These are phyloP conservation scores for Halichoeres trimaculatus DNA, from an alignment of 2,113 vertebrate species.

Conservation along the genomic window DNA sequence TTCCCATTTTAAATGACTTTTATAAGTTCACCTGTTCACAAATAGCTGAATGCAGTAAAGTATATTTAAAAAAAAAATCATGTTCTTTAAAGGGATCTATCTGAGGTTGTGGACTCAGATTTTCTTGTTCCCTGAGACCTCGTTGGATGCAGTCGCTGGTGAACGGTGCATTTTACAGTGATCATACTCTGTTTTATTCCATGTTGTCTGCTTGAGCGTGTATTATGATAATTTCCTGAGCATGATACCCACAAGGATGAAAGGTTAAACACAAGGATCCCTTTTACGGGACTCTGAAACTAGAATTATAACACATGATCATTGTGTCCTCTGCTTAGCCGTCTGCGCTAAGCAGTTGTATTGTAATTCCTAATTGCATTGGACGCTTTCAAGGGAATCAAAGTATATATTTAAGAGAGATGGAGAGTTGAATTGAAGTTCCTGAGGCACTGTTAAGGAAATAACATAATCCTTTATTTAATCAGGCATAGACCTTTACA, in stretches of 20 bases:
- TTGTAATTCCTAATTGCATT: conserved; percentile 56
- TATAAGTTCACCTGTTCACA: neutral
- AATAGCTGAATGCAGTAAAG: neutral
- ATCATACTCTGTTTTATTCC: conserved; percentile 40
- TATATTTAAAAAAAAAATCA: neutral
- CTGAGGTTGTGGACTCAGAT: conserved; percentile 6
- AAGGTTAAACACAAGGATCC: conserved; percentile 31
- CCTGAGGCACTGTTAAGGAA: conserved; percentile 48
- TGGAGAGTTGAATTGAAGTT: conserved; percentile 40
- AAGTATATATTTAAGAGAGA: conserved; percentile 46
- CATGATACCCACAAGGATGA: conserved; percentile 18
- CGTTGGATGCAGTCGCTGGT: conserved; percentile 9
- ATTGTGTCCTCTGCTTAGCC: conserved; percentile 36
- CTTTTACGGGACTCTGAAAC: conserved; percentile 22
- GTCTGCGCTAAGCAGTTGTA: conserved; percentile 14
- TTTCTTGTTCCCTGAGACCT: conserved; percentile 34
- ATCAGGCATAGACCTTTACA: conserved; percentile 38
- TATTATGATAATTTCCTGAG: conserved; percentile 31
- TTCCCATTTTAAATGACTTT: neutral
- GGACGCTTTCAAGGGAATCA: conserved; percentile 57
- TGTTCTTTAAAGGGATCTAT: neutral
- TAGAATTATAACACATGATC: conserved; percentile 39
- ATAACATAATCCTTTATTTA: conserved; percentile 56
- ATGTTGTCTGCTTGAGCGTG: conserved; percentile 14
- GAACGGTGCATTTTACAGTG: conserved; percentile 31